phyloP scores from a whole-genome alignment of 2,797 vertebrate genomes.

The Schizopygopsis malacanthus region DNA sequence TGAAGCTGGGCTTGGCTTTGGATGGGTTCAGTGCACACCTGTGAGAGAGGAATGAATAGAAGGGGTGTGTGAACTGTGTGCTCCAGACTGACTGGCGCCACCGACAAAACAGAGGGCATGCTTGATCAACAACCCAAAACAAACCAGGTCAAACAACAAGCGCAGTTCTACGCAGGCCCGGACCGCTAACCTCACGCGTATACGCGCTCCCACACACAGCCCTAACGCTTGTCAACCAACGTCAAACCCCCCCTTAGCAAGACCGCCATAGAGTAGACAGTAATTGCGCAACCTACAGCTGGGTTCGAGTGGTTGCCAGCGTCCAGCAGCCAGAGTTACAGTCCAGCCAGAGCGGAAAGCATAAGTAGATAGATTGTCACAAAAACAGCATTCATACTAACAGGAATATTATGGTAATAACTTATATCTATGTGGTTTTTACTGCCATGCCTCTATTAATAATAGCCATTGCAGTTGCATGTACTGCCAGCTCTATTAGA shows the following conservation, averaged over 20 bases:
- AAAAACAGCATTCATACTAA: constrained; percentile 28
- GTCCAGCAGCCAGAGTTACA: constrained; percentile 67
- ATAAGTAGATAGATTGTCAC: constrained; percentile 1
- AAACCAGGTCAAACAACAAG: constrained; percentile 92
- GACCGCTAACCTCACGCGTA: constrained; percentile 53
- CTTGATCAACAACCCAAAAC: constrained; percentile 99
- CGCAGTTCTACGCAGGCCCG: constrained; percentile 75
- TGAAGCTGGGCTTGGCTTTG: constrained; percentile 88
- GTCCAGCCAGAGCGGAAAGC: constrained; percentile 44
- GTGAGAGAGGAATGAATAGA: constrained; percentile 96
- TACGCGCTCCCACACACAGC: constrained; percentile 42
- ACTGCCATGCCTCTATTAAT: constrained; percentile 33
- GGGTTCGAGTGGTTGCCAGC: constrained; percentile 67
- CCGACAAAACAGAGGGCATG: constrained; percentile 92
- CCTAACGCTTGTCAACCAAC: constrained; percentile 58
- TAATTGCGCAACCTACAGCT: constrained; percentile 81
- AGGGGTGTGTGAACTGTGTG: constrained; percentile 89
- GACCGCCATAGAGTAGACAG: constrained; percentile 75
- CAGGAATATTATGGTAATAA: constrained; percentile 35
- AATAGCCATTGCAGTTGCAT: constrained; percentile 27
- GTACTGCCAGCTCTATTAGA: constrained; percentile 25
- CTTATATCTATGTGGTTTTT: constrained; percentile 13
- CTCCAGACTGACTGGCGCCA: constrained; percentile 97
- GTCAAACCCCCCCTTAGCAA: constrained; percentile 72
- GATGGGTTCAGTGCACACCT: constrained; percentile 93